A percentile compares a stretch with the other conserved stretches of the same genome.
Conservation (phyloP, 2,797 vertebrate species). For the Bufotes viridis region DNA sequence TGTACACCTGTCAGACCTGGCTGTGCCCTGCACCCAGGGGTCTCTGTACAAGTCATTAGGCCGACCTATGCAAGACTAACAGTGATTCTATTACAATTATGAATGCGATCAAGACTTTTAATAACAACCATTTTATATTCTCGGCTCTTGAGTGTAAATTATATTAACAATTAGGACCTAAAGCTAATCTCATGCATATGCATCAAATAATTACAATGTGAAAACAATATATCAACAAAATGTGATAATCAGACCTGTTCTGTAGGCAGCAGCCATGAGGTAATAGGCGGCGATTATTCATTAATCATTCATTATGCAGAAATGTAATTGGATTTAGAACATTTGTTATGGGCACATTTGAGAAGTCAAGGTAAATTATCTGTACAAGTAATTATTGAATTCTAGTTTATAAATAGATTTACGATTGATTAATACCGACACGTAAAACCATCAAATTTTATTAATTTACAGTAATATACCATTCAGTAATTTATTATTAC, state of each 20-base stretch:
- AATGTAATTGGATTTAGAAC: constrained; percentile 60
- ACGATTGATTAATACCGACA: constrained; percentile 27
- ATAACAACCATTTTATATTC: constrained; percentile 64
- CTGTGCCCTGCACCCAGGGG: background rate
- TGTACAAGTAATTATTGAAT: constrained; percentile 54
- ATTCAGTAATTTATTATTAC: constrained; percentile 33
- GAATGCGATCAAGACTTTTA: constrained; percentile 35
- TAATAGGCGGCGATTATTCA: constrained; percentile 53
- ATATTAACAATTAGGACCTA: constrained; percentile 71
- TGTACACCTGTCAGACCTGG: background rate
- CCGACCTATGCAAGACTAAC: background rate
- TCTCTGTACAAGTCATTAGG: background rate
- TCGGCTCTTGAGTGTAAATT: constrained; percentile 70
- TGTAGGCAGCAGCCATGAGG: constrained; percentile 26
- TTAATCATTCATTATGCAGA: constrained; percentile 60
- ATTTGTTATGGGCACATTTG: constrained; percentile 56
- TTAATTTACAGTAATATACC: constrained; percentile 47
- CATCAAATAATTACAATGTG: constrained; percentile 66
- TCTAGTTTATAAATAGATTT: constrained; percentile 53
- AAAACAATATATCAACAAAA: constrained; percentile 63
- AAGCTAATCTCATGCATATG: constrained; percentile 70
- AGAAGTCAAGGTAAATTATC: constrained; percentile 57
- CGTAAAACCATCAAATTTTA: constrained; percentile 34
- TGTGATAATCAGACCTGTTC: constrained; percentile 52
- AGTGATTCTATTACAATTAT: constrained; percentile 31